These are phyloP conservation scores for Eufriesea mexicana DNA, from an alignment of 1,140 invertebrate genomes.

Conservation along the genomic window DNA sequence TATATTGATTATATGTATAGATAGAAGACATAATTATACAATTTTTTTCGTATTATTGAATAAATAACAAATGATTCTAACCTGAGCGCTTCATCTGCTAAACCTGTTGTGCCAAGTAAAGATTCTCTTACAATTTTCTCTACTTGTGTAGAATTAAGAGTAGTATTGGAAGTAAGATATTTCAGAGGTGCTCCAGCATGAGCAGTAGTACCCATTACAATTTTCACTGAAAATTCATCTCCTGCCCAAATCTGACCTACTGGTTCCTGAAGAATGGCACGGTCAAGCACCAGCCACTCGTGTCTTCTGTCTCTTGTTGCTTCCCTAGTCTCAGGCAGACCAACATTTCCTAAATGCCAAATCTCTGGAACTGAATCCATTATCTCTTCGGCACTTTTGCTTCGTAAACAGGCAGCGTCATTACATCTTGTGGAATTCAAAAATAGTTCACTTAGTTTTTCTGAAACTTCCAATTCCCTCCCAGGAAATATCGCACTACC, in stretches of 20 bases:
- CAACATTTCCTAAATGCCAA: slow-evolving; percentile 85
- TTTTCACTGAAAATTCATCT: slow-evolving; percentile 81
- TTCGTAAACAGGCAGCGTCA: slow-evolving; percentile 84
- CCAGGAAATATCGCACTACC: slow-evolving; percentile 87
- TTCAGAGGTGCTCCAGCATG: slow-evolving; percentile 86
- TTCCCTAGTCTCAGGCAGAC: slow-evolving; percentile 85
- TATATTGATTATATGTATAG: too few relatives aligned
- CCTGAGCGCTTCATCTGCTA: slow-evolving; percentile 84
- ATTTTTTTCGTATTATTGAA: not conserved
- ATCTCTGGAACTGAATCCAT: slow-evolving; percentile 86
- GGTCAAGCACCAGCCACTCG: slow-evolving; percentile 90
- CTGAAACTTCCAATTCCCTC: slow-evolving; percentile 84
- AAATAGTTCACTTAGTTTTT: slow-evolving; percentile 85
- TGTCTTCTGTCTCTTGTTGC: slow-evolving; percentile 83
- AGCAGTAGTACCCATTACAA: slow-evolving; percentile 89
- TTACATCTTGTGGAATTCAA: slow-evolving; percentile 82
- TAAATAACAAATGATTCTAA: slow-evolving; percentile 27
- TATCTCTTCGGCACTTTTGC: slow-evolving; percentile 85
- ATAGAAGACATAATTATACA: too few relatives aligned
- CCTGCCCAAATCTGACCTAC: slow-evolving; percentile 84
- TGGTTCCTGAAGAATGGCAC: slow-evolving; percentile 85
- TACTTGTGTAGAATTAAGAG: slow-evolving; percentile 85
- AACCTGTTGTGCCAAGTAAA: slow-evolving; percentile 84
- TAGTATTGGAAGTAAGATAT: slow-evolving; percentile 83
- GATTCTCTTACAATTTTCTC: slow-evolving; percentile 86